Evolutionary conservation across 2,888 invertebrate species (phyloP).

Genomic region (Caenorhabditis drosophilae): DNA sequence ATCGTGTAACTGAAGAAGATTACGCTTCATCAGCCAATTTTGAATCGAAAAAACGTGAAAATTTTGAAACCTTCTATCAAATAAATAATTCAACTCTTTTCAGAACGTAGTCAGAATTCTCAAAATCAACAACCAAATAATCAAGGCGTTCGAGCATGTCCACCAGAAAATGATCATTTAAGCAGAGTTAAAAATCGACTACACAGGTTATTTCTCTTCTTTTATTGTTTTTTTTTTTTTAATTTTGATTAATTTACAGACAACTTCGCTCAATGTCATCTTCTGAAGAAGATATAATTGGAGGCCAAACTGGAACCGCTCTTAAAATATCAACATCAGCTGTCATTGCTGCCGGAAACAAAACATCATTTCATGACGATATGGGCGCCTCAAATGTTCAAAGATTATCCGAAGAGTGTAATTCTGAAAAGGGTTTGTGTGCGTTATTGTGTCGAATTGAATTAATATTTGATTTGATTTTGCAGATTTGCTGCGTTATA

Average conservation of each 20-base stretch:
- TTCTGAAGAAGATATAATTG: conserved; percentile 81
- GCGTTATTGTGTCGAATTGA: conserved; percentile 17
- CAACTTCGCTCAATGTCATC: conserved; percentile 71
- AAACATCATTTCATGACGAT: conserved; percentile 36
- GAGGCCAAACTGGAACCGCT: conserved; percentile 27
- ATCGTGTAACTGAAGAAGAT: conserved; percentile 40
- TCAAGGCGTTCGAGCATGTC: conserved; percentile 35
- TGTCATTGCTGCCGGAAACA: conserved; percentile 40
- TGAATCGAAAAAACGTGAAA: conserved; percentile 28
- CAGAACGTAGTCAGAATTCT: conserved; percentile 36
- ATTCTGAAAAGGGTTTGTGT: conserved; percentile 58
- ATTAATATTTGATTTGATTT: conserved; percentile 28
- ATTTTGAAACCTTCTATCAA: background rate
- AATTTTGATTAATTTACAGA: conserved; percentile 24
- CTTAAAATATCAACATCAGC: conserved; percentile 41
- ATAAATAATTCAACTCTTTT: background rate
- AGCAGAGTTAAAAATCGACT: conserved; percentile 37
- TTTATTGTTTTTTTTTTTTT: background rate
- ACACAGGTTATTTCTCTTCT: conserved; percentile 21
- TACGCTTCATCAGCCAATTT: conserved; percentile 34
- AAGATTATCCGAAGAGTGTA: conserved; percentile 55
- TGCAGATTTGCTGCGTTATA: conserved; percentile 66
- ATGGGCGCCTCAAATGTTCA: conserved; percentile 41
- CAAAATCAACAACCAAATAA: conserved; percentile 11
- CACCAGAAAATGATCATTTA: conserved; percentile 34